Conservation (phyloP, 1,140 invertebrate species). For the Drosophila seguyi region DNA sequence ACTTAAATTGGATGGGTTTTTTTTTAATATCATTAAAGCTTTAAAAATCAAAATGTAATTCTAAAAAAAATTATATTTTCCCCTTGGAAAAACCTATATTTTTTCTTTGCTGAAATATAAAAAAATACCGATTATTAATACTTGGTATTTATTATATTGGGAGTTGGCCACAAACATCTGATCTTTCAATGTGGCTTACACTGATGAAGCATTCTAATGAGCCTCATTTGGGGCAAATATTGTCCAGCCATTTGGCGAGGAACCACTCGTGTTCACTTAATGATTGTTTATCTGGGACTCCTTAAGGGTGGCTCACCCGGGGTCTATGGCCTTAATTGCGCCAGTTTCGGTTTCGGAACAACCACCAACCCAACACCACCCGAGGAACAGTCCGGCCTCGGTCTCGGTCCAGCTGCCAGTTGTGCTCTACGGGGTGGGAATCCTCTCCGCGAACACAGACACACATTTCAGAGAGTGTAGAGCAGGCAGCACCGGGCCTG, state of each 20-base stretch:
- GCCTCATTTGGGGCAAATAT: not conserved
- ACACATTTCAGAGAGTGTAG: constrained; percentile 1
- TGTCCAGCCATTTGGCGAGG: constrained; percentile 3
- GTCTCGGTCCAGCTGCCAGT: constrained; percentile 42
- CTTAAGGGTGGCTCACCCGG: constrained; percentile 59
- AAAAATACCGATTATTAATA: too few species aligned
- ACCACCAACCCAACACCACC: constrained; percentile 54
- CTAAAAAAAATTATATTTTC: too few species aligned
- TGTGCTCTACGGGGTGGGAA: constrained; percentile 30
- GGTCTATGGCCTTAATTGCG: constrained; percentile 74
- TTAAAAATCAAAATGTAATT: not conserved
- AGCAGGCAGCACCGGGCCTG: constrained; percentile 17
- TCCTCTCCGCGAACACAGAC: constrained; percentile 9
- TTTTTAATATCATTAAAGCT: not conserved
- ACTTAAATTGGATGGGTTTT: not conserved
- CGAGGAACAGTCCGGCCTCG: constrained; percentile 1
- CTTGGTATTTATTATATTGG: not conserved
- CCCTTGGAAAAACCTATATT: too few species aligned
- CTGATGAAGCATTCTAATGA: constrained; percentile 2
- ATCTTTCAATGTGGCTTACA: not conserved
- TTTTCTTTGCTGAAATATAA: too few species aligned
- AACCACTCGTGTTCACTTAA: constrained; percentile 27
- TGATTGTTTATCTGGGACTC: constrained; percentile 39
- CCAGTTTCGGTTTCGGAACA: constrained; percentile 56
- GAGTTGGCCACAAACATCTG: not conserved